Base-by-base conservation (phyloP, 2,113 vertebrate species). In the Oriolus oriolus region DNA sequence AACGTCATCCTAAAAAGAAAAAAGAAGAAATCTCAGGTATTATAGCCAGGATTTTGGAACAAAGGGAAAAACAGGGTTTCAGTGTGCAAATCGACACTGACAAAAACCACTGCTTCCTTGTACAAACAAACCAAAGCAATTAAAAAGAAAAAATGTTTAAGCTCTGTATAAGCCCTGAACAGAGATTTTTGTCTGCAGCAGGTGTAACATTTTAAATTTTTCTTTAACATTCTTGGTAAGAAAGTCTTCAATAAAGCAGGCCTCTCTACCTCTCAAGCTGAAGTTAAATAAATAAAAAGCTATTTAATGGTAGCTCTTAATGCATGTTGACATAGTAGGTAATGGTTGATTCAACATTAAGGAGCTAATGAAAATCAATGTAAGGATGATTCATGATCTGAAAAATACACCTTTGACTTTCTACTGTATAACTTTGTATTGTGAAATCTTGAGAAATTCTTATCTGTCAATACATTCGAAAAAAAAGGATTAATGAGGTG, bases 221-320 rank as follows among this genome's bases (percentile, higher is more conserved):
- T 87, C 16, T 91, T 87, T 76, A 92, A 74, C 71, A 74, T 95
- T 93, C 79, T 88, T 80, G 33, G 23, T 84, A 84, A 91, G 13
- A 86, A 95, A 76, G 23, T 7, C 39, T 76, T 82, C 65, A 88
- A 19, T 52, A 90, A 87, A 84, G 20, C 45, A 88, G 54, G 20
- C 27, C 22, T 71, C 61, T 87, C 69, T 11, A 31, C 27, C 35
- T 77, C 52, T 83, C 42, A 69, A 70, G 42, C 8, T 80, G 35
- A 56, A 71, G 82, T 50, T 94, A 95, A 95, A 95, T 87, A 96
- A 94, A 96, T 88, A 93, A 87, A 91, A 93, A 94, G 20, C 21
- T 52, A 45, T 57, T 96, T 96, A 92, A 68, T 90, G 19, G 54
- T 89, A 85, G 45, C 53, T 82, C 41, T 83, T 95, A 96, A 92